Evolutionary conservation across 1,140 invertebrate genomes (phyloP).

Genomic region (Sminthurides bifidus): DNA sequence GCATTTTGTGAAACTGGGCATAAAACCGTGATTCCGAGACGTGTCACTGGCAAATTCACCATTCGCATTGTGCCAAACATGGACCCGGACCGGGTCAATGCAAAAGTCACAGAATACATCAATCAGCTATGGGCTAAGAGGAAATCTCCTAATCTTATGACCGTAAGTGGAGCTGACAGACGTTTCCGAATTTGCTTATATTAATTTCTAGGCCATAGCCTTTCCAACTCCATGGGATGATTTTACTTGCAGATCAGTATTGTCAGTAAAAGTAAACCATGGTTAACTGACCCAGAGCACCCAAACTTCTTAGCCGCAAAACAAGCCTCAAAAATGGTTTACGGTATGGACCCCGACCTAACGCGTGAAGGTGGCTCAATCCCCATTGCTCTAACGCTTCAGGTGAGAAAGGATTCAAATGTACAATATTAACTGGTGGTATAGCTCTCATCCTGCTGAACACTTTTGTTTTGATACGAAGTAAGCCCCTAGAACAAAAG

Average conservation of each 20-base stretch:
- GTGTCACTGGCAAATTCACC: constrained; percentile 91
- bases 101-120: constrained; percentile 56
- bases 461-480: neutral
- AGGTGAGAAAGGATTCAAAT: no score
- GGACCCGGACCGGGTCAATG: constrained; percentile 58
- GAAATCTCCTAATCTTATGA: neutral
- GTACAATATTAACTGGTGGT: no score
- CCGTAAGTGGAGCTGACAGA: neutral
- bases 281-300: neutral
- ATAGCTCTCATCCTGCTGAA: no score
- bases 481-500: neutral
- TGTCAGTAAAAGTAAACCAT: neutral
- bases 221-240: neutral
- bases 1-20: constrained; percentile 81
- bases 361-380: constrained; percentile 92
- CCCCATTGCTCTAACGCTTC: constrained; percentile 76
- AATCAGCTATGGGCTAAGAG: neutral
- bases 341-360: constrained; percentile 82
- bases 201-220: neutral
- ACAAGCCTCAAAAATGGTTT: neutral
- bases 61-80: constrained; percentile 86
- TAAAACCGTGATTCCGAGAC: constrained; percentile 90
- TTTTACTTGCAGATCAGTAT: neutral
- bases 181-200: no score
- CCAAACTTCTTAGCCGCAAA: neutral